These are phyloP conservation scores for Etheostoma cragini DNA, from an alignment of 2,113 vertebrate species.

Conservation along the genomic window DNA sequence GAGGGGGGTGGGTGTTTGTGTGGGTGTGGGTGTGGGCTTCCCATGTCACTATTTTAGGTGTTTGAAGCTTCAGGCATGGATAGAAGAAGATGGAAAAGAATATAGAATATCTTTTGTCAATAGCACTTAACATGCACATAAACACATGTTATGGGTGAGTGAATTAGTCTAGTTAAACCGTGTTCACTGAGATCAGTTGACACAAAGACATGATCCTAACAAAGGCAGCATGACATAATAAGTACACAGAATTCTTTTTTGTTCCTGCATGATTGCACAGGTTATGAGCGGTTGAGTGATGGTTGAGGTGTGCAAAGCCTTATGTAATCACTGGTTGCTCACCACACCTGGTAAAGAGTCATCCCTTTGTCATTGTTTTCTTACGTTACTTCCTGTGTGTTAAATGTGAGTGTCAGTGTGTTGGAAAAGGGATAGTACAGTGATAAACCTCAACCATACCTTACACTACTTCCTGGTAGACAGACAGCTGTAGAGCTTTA, in stretches of 20 bases:
- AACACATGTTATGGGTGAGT: too few relatives aligned
- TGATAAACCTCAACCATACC: slow-evolving; percentile 4
- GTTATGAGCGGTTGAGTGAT: slow-evolving; percentile 47
- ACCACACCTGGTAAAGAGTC: slow-evolving; percentile 58
- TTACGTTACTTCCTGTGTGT: slow-evolving; percentile 11
- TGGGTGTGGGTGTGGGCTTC: neutral
- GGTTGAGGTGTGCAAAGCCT: slow-evolving; percentile 43
- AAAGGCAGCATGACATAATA: neutral
- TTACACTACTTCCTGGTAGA: neutral
- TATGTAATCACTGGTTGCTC: slow-evolving; percentile 43
- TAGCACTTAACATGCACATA: too few relatives aligned
- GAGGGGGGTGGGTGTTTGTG: too few relatives aligned
- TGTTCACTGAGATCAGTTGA: neutral
- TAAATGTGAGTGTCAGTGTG: slow-evolving; percentile 18
- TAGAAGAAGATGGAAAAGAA: neutral
- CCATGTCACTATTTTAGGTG: neutral
- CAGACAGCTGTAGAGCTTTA: neutral
- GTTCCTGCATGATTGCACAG: slow-evolving; percentile 8
- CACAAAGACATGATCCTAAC: slow-evolving; percentile 4
- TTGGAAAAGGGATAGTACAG: neutral
- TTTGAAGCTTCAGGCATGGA: neutral
- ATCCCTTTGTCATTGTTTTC: slow-evolving; percentile 48
- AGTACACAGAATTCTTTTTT: slow-evolving; percentile 18
- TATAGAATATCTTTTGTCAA: too few relatives aligned
- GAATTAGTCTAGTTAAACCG: too few relatives aligned